Percentiles rank a stretch among this genome's conserved stretches.
Evolutionary conservation across 2,888 invertebrate genomes (phyloP).

Genomic region (Stenoptilia bipunctidactyla): DNA sequence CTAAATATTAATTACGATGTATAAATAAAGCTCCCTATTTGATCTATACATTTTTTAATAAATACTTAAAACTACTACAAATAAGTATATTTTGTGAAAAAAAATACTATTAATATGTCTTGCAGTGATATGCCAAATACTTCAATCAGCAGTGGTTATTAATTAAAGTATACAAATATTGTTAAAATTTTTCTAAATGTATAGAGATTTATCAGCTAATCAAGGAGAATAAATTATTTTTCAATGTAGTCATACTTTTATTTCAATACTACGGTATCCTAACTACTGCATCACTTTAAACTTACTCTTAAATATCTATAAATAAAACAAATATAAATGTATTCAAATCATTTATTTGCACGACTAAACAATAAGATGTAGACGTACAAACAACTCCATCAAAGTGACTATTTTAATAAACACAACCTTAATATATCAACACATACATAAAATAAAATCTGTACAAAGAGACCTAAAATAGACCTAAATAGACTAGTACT

Average conservation of each 20-base stretch:
- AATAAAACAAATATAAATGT: not conserved
- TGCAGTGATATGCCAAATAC: conserved; percentile 68
- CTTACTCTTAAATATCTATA: not conserved
- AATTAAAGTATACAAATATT: too few relatives aligned
- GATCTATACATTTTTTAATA: too few relatives aligned
- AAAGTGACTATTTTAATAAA: too few relatives aligned
- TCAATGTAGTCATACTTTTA: conserved; percentile 52
- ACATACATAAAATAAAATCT: too few relatives aligned
- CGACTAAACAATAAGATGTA: conserved; percentile 1
- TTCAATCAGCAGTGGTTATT: conserved; percentile 61
- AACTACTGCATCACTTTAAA: too few relatives aligned
- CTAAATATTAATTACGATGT: too few relatives aligned
- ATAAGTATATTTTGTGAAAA: conserved; percentile 39
- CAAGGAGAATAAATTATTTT: conserved; percentile 69
- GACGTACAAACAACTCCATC: conserved; percentile 1
- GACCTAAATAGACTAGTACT: too few relatives aligned
- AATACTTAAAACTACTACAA: too few relatives aligned
- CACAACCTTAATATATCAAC: too few relatives aligned
- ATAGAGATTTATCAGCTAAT: conserved; percentile 57
- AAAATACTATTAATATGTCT: conserved; percentile 26
- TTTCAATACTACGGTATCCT: too few relatives aligned
- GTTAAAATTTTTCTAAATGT: conserved; percentile 70
- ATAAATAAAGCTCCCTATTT: too few relatives aligned
- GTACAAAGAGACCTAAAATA: too few relatives aligned
- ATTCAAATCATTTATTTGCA: conserved; percentile 16